These are phyloP conservation scores for Dendrocincla tyrannina DNA, from an alignment of 2,797 vertebrate species.

Conservation along the genomic window DNA sequence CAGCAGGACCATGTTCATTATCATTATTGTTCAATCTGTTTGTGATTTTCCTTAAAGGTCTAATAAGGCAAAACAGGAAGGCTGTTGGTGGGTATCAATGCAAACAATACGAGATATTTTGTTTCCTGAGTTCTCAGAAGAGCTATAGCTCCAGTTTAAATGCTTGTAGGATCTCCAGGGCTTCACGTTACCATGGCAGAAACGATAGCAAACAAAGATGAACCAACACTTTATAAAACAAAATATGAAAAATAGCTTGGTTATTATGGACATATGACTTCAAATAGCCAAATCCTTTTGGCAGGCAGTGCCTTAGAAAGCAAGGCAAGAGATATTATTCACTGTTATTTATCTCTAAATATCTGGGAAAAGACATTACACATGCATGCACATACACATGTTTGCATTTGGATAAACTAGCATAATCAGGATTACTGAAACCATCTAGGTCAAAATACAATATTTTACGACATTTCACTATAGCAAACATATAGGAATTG, in stretches of 20 bases:
- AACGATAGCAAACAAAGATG: slow-evolving; percentile 38
- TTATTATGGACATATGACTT: not conserved
- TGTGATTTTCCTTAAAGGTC: not conserved
- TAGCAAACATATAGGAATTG: not conserved
- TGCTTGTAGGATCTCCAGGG: not conserved
- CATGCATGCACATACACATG: fast-evolving
- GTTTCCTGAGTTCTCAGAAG: not conserved
- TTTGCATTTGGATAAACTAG: not conserved
- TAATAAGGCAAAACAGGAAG: slow-evolving; percentile 2
- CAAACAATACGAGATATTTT: not conserved
- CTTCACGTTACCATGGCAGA: slow-evolving; percentile 44
- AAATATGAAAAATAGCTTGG: slow-evolving; percentile 16
- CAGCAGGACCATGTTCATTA: not conserved
- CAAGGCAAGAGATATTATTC: not conserved
- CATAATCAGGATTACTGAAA: not conserved
- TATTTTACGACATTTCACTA: not conserved
- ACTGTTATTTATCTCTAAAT: not conserved
- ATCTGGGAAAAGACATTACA: not conserved
- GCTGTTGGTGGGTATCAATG: not conserved
- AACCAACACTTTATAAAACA: slow-evolving; percentile 15
- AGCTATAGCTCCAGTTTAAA: slow-evolving; percentile 9
- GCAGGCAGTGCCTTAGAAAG: not conserved
- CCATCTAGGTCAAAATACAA: not conserved
- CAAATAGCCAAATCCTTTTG: not conserved
- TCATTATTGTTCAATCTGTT: not conserved